Percentiles rank a stretch among this genome's conserved stretches.
Evolutionary conservation across 2,797 vertebrate genomes (phyloP).

Genomic region (Tachyglossus aculeatus): DNA sequence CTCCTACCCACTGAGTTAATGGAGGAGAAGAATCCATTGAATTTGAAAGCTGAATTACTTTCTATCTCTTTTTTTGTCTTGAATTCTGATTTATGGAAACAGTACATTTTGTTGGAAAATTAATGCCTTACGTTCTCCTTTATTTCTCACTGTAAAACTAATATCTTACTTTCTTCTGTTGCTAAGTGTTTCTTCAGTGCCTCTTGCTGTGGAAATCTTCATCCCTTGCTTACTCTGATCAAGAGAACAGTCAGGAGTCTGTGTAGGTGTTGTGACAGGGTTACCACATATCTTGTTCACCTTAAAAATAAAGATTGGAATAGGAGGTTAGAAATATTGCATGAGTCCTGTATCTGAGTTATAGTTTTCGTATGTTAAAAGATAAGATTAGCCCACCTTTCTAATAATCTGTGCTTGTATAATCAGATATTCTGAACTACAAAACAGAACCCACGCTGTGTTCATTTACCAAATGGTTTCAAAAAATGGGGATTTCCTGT

Average conservation of each 20-base stretch:
- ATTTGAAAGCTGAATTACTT: constrained; percentile 20
- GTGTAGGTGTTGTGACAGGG: constrained; percentile 67
- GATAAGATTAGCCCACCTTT: not conserved
- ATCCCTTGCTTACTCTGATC: constrained; percentile 69
- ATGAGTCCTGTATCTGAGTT: not conserved
- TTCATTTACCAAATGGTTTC: too few relatives aligned
- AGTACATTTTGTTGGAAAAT: constrained; percentile 61
- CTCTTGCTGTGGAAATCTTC: constrained; percentile 69
- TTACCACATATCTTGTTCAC: constrained; percentile 82
- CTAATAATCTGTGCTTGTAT: too few relatives aligned
- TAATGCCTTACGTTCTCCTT: constrained; percentile 66
- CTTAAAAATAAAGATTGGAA: constrained; percentile 68
- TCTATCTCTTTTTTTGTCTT: constrained; percentile 18
- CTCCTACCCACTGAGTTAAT: constrained; percentile 14
- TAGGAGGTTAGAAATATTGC: constrained; percentile 12
- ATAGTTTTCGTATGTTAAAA: not conserved
- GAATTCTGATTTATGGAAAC: constrained; percentile 12
- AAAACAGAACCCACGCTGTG: too few relatives aligned
- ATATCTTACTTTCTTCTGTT: constrained; percentile 83
- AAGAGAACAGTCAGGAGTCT: constrained; percentile 70
- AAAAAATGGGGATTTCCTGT: too few relatives aligned
- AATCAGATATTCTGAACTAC: too few relatives aligned
- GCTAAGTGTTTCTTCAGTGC: constrained; percentile 73
- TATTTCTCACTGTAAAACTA: constrained; percentile 73
- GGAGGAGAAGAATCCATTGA: not conserved